phyloP scores from a whole-genome alignment of 2,888 invertebrate genomes.

The Achlya flavicornis region DNA sequence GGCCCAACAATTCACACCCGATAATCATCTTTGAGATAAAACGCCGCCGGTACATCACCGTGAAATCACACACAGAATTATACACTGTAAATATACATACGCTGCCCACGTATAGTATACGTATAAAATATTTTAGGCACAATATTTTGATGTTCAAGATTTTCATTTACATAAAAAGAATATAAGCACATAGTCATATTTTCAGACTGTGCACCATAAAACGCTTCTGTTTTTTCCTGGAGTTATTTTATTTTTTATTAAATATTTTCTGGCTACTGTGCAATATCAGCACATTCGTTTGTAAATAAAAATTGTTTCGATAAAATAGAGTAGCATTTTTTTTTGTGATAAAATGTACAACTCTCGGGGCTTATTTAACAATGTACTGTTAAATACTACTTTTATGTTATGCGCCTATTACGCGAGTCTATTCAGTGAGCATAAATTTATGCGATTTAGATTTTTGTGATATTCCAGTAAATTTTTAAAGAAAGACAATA shows the following conservation, averaged over 20 bases:
- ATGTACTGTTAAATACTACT: too few species aligned
- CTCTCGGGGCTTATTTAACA: too few species aligned
- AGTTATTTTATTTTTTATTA: neutral
- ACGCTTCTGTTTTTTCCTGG: neutral
- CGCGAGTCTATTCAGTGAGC: too few species aligned
- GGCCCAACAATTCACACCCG: constrained; percentile 76
- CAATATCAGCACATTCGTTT: too few species aligned
- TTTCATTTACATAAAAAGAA: constrained; percentile 2
- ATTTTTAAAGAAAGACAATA: too few species aligned
- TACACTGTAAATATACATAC: constrained; percentile 20
- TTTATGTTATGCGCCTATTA: too few species aligned
- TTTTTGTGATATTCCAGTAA: too few species aligned
- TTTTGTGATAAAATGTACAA: too few species aligned
- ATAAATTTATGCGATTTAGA: too few species aligned
- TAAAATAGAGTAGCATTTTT: too few species aligned
- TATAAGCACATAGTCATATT: neutral
- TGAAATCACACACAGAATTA: constrained; percentile 53
- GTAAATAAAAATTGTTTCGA: too few species aligned
- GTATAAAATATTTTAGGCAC: neutral
- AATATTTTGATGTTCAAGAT: neutral
- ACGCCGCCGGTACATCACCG: constrained; percentile 56
- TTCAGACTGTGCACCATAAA: neutral
- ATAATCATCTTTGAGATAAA: constrained; percentile 76
- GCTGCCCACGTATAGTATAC: neutral
- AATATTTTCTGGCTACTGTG: too few species aligned